Conservation (phyloP, 2,113 vertebrate species). For the Indicator indicator region DNA sequence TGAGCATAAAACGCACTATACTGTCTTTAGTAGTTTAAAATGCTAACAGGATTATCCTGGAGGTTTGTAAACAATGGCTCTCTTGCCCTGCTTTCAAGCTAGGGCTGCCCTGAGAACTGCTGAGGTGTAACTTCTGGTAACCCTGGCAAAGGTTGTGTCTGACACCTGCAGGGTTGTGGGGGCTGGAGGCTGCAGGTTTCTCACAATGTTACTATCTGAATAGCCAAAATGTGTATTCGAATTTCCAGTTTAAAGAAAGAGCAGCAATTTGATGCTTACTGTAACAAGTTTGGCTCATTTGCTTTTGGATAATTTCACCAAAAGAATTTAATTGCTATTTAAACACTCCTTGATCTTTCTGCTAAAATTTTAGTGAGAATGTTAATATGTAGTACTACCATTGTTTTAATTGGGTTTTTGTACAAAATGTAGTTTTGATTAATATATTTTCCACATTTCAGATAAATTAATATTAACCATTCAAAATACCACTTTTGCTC, state of each 20-base stretch:
- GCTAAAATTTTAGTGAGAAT: background rate
- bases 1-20: background rate
- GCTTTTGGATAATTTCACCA: background rate
- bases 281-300: background rate
- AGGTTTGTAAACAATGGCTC: background rate
- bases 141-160: background rate
- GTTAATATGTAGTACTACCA: background rate
- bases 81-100: background rate
- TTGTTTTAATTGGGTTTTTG: background rate
- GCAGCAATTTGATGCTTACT: background rate
- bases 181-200: background rate
- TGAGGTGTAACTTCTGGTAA: background rate
- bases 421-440: background rate
- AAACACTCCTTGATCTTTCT: background rate
- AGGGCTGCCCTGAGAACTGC: background rate
- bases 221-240: background rate
- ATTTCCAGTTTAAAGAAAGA: background rate
- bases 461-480: background rate
- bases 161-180: background rate
- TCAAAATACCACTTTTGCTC: background rate
- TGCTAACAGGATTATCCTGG: background rate
- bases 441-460: background rate
- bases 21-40: background rate
- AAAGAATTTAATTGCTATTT: background rate
- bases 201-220: background rate